Conservation (phyloP, 2,797 vertebrate species). For the Spinibarbus caldwelli region DNA sequence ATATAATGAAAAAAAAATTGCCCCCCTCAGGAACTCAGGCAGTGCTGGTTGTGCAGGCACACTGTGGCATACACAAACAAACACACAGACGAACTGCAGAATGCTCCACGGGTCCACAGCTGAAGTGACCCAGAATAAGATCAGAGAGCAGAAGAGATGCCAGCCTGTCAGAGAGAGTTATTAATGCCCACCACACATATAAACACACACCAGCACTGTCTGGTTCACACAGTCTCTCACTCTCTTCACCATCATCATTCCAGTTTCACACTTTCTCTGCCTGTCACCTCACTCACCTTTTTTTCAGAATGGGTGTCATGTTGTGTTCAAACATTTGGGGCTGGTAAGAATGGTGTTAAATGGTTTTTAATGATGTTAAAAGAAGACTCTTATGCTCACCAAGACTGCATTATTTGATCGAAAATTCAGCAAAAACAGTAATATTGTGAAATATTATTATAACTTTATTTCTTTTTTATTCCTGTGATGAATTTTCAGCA, state of each 20-base stretch:
- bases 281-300: conserved; percentile 13
- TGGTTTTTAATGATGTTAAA: neutral
- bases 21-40: neutral
- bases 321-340: neutral
- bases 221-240: conserved; percentile 21
- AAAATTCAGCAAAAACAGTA: no score
- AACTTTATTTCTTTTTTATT: no score
- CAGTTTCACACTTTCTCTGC: conserved; percentile 9
- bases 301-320: neutral
- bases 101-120: conserved; percentile 35
- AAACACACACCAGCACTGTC: conserved; percentile 40
- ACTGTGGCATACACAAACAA: conserved; percentile 25
- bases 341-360: neutral
- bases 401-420: no score
- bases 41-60: conserved; percentile 26
- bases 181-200: conserved; percentile 50
- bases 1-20: no score
- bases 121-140: conserved; percentile 70
- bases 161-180: conserved; percentile 68
- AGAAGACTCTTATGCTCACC: no score
- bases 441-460: no score
- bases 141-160: conserved; percentile 63
- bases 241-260: conserved; percentile 21
- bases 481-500: no score
- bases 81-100: neutral